Evolutionary conservation across 2,888 invertebrate species (phyloP), one percentile per base, ranked within the genome.

Genomic region (Parnassius orleans): DNA sequence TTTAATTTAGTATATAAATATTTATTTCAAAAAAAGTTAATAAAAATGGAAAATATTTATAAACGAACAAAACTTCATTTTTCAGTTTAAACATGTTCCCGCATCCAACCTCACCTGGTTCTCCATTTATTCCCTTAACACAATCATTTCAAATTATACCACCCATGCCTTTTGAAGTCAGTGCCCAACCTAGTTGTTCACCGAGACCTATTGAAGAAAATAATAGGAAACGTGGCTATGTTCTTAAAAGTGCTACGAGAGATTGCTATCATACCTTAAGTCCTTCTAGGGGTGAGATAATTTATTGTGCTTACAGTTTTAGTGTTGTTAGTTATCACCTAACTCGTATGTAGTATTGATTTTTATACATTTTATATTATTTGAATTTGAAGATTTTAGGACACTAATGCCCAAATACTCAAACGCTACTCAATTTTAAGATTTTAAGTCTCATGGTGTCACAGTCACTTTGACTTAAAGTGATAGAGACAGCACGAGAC

Each of bases 101-200:
- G 53, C 65, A 61, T 77, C 76, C 15, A 61, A 72, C 66, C 62
- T 65, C 68, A 51, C 69, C 71, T 0, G 11, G 46, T 12, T 57
- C 65, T n/a, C 72, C 77, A 1, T 69, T 68, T 58, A 76, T 82
- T 46, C 87, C 86, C 0, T 68, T 85, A 33, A 85, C 85, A 1
- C 88, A 86, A 67, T 82, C 84, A 1, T 86, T 83, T 63, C 82
- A 79, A 79, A 86, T 83, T 73, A 63, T 84, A 52, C 81, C 83
- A 9, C 64, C 75, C 0, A 48, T 62, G 24, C 63, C 60, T 44
- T 33, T 60, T 50, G 50, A 65, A 55, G 12, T 65, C 67, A 61
- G 68, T 33, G 48, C 48, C 10, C 52, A 61, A 43, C 56, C 51
- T 2, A n/a, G 44, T 42, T 53, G 48, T 54, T 48, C 43, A 41